Conservation (phyloP, 2,888 invertebrate species). For the Phytoseiulus persimilis region DNA sequence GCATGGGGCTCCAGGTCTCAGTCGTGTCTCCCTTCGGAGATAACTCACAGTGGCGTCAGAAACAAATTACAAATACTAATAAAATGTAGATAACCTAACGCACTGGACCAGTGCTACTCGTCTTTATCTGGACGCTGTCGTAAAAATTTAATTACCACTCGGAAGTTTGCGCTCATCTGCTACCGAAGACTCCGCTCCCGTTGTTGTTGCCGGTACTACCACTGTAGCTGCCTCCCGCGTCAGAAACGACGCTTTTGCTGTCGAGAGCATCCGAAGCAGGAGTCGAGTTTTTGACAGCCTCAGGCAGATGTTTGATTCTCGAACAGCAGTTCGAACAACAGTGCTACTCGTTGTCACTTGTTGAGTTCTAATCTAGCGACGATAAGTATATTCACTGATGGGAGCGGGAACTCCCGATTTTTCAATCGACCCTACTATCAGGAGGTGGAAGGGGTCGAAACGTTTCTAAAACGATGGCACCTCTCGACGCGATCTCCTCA, state of each 20-base stretch:
- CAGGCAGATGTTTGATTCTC: no score
- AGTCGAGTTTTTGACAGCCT: no score
- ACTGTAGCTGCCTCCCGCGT: neutral
- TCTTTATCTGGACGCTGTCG: neutral
- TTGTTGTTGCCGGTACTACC: neutral
- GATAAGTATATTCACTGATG: no score
- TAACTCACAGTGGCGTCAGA: neutral
- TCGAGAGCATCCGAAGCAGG: neutral
- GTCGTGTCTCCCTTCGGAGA: neutral
- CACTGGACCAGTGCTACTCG: neutral
- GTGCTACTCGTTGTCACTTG: no score
- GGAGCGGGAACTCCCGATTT: no score
- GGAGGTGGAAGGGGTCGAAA: no score
- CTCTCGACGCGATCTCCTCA: no score
- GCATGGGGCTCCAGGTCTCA: neutral
- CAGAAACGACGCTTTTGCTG: neutral
- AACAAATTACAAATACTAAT: slow-evolving; percentile 5
- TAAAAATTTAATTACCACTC: neutral
- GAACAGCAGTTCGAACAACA: no score
- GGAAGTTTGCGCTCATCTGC: neutral
- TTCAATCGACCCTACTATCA: no score
- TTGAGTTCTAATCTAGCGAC: no score
- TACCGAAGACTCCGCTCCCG: neutral
- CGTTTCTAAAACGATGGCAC: no score
- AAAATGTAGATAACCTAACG: neutral